phyloP scores from a whole-genome alignment of 1,140 invertebrate genomes.

The Drosophila triauraria region DNA sequence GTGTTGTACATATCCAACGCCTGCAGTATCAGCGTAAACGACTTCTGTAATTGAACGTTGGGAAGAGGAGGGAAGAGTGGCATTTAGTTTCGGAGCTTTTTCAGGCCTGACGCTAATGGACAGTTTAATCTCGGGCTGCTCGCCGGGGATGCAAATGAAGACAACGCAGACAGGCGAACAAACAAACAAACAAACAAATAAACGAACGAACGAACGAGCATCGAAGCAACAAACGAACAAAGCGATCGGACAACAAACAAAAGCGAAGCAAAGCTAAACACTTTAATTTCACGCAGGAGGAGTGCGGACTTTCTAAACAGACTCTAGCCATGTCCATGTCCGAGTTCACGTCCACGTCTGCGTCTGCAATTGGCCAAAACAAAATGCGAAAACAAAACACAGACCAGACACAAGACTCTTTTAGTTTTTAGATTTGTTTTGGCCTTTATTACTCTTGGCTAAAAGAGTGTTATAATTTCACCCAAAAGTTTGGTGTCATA shows the following conservation, averaged over 20 bases:
- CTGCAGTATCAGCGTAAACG: slow-evolving; percentile 95
- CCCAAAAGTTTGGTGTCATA: not conserved
- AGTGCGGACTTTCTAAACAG: slow-evolving; percentile 73
- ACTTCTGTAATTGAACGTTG: slow-evolving; percentile 89
- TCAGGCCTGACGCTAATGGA: slow-evolving; percentile 77
- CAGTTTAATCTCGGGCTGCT: slow-evolving; percentile 75
- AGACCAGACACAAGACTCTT: slow-evolving; percentile 12
- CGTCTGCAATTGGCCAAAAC: slow-evolving; percentile 51
- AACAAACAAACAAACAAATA: slow-evolving; percentile 12
- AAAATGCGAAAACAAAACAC: slow-evolving; percentile 45
- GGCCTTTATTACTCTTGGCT: slow-evolving; percentile 16
- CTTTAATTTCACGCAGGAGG: slow-evolving; percentile 81
- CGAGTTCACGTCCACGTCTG: slow-evolving; percentile 10
- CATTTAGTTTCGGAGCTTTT: slow-evolving; percentile 50
- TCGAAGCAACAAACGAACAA: slow-evolving; percentile 30
- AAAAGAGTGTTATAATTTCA: slow-evolving; percentile 2
- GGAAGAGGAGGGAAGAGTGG: slow-evolving; percentile 32
- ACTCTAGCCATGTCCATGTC: slow-evolving; percentile 41
- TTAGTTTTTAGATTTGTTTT: slow-evolving; percentile 22
- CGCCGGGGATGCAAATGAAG: slow-evolving; percentile 71
- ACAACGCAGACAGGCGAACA: slow-evolving; percentile 50
- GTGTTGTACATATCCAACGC: slow-evolving; percentile 93
- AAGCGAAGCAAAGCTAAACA: slow-evolving; percentile 64
- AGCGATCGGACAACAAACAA: slow-evolving; percentile 40
- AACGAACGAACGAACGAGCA: slow-evolving; percentile 37